These are phyloP conservation scores for Rhea pennata DNA, from an alignment of 2,113 vertebrate species.

Conservation along the genomic window DNA sequence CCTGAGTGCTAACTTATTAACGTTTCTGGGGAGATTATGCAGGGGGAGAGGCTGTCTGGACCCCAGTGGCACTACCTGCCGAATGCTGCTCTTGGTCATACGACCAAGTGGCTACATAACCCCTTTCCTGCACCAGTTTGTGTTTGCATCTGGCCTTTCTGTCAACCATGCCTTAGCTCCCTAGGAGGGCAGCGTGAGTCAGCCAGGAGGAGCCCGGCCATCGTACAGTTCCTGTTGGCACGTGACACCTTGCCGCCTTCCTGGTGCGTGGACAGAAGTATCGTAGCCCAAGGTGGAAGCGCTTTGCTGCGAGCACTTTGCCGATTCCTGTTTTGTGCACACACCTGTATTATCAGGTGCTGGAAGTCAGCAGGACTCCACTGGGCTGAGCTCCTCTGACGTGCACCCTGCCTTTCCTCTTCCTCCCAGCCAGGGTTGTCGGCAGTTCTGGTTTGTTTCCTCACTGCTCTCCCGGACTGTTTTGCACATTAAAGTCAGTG, in stretches of 20 bases:
- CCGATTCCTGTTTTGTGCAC: not conserved
- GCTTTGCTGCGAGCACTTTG: not conserved
- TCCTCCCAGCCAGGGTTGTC: not conserved
- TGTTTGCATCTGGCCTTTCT: not conserved
- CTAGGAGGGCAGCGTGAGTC: not conserved
- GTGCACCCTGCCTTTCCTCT: not conserved
- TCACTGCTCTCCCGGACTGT: not conserved
- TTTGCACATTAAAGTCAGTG: constrained; percentile 16
- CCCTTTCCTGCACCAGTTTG: rapidly evolving
- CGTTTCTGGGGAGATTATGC: not conserved
- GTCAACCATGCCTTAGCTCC: not conserved
- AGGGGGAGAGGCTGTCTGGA: not conserved
- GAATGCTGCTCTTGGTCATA: not conserved
- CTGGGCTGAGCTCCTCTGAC: not conserved
- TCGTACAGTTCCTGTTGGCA: rapidly evolving
- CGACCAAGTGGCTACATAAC: not conserved
- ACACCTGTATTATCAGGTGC: not conserved
- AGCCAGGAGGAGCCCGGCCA: not conserved
- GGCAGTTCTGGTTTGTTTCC: not conserved
- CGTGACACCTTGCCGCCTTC: not conserved
- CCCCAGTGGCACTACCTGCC: not conserved
- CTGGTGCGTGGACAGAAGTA: not conserved
- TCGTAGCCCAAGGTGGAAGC: not conserved
- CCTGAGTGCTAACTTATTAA: not conserved
- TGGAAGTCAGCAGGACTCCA: not conserved